Evolutionary conservation across 2,797 vertebrate species (phyloP).

Genomic region (Lateolabrax maculatus): DNA sequence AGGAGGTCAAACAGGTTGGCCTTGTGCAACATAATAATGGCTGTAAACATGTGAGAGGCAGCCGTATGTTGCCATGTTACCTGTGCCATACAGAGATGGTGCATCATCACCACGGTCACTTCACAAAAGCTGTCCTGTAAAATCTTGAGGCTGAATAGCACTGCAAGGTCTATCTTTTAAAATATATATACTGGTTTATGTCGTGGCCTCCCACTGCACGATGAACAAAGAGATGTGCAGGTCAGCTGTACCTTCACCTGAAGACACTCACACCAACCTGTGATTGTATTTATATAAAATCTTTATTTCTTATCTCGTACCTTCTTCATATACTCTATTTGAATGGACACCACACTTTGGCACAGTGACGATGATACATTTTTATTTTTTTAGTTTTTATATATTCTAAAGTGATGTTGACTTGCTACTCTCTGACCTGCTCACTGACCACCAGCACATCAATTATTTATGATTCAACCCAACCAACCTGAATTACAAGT

Average conservation of each 20-base stretch:
- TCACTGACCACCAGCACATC: neutral
- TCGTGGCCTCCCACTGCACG: slow-evolving; percentile 8
- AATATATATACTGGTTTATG: slow-evolving; percentile 44
- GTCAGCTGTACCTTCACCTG: neutral
- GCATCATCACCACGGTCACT: slow-evolving; percentile 32
- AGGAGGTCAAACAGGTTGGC: slow-evolving; percentile 11
- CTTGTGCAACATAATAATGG: neutral
- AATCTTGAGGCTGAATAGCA: slow-evolving; percentile 50
- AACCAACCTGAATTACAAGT: slow-evolving; percentile 1
- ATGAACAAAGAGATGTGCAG: neutral
- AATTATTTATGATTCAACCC: slow-evolving; percentile 1
- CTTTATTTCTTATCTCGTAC: neutral
- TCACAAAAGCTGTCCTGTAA: slow-evolving; percentile 49
- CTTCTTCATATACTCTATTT: neutral
- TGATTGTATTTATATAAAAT: neutral
- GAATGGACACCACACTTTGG: too few relatives aligned
- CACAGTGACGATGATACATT: neutral
- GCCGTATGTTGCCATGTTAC: neutral
- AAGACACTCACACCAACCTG: neutral
- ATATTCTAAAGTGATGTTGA: neutral
- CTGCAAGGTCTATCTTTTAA: slow-evolving; percentile 37
- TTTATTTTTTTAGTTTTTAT: slow-evolving; percentile 3
- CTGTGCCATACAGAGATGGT: neutral
- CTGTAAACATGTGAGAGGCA: neutral
- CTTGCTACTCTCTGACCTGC: slow-evolving; percentile 2